phyloP scores from a whole-genome alignment of 2,888 invertebrate genomes.

The Stenchaetothrips biformis region DNA sequence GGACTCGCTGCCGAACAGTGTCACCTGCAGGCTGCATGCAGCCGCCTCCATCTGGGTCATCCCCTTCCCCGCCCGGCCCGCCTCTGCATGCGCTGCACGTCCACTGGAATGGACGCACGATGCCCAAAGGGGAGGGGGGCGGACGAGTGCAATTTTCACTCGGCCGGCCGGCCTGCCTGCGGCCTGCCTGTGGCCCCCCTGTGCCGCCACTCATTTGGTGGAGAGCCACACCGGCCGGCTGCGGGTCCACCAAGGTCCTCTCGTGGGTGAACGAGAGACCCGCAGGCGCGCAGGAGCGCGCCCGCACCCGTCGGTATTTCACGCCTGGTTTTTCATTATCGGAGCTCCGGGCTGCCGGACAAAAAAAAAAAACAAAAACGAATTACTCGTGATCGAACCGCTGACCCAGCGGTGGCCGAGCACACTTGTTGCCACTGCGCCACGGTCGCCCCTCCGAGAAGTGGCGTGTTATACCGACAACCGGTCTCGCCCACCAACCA shows the following conservation, averaged over 20 bases:
- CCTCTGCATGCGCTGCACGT: not conserved
- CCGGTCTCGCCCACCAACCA: no score
- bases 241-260: not conserved
- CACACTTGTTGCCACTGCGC: no score
- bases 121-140: not conserved
- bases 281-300: not conserved
- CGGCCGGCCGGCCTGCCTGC: not conserved
- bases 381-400: no score
- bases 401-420: no score
- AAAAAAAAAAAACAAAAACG: no score
- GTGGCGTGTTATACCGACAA: no score
- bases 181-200: not conserved
- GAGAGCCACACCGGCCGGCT: not conserved
- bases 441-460: no score
- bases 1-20: not conserved
- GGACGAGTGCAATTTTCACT: not conserved
- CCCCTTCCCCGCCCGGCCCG: not conserved
- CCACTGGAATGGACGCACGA: not conserved
- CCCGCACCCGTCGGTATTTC: no score
- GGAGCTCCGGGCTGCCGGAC: no score
- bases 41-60: not conserved
- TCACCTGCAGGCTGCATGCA: not conserved
- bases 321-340: no score
- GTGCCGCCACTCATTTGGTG: not conserved
- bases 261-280: not conserved